Percentiles rank a stretch among this genome's conserved stretches.
phyloP scores from a whole-genome alignment of 2,888 invertebrate species.

The Brenthis hecate region DNA sequence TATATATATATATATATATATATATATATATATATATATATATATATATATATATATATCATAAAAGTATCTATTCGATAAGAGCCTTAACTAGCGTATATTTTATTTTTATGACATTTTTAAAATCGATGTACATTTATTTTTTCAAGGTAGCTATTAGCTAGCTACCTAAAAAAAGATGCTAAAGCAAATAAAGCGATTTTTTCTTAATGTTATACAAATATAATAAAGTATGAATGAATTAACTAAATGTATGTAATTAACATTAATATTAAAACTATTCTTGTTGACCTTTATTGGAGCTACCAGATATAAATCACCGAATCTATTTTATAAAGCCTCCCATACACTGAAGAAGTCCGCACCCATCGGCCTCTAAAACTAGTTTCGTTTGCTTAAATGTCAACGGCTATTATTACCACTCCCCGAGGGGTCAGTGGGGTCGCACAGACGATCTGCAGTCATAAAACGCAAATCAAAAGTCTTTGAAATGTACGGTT shows the following conservation, averaged over 20 bases:
- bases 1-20: too few relatives aligned
- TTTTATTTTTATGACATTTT: too few relatives aligned
- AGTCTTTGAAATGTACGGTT: slow-evolving; percentile 23
- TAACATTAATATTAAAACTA: slow-evolving; percentile 22
- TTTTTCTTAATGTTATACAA: background rate
- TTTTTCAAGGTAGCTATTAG: too few relatives aligned
- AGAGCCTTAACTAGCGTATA: too few relatives aligned
- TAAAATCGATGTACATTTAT: too few relatives aligned
- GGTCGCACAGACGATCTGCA: slow-evolving; percentile 52
- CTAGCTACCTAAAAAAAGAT: too few relatives aligned
- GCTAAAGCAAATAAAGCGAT: background rate
- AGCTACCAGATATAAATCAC: slow-evolving; percentile 45
- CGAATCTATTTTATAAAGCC: slow-evolving; percentile 52
- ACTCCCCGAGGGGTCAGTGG: slow-evolving; percentile 54
- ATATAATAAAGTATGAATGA: too few relatives aligned
- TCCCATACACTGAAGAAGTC: slow-evolving; percentile 45
- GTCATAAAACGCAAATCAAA: slow-evolving; percentile 37
- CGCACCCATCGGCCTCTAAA: slow-evolving; percentile 53
- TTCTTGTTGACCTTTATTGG: slow-evolving; percentile 35
- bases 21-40: too few relatives aligned
- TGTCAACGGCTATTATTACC: slow-evolving; percentile 76
- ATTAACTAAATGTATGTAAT: background rate
- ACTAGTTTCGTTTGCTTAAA: slow-evolving; percentile 69
- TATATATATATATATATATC: too few relatives aligned
- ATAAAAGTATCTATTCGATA: too few relatives aligned